Conservation (phyloP, 2,797 vertebrate genomes). For the Cynopterus sphinx region DNA sequence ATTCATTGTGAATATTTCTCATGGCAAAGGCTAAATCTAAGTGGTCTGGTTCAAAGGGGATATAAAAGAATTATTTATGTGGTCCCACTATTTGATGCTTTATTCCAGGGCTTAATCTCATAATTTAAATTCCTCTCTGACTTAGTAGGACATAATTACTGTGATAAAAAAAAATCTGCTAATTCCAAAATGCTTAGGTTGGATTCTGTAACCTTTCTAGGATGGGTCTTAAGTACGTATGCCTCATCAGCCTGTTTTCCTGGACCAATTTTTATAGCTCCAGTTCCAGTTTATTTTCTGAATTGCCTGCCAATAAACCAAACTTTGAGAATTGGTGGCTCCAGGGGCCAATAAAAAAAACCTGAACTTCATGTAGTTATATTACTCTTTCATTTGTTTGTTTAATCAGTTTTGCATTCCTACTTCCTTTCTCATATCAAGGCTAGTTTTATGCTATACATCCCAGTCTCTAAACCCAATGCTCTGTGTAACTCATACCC, state of each 20-base stretch:
- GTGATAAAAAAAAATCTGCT: background rate
- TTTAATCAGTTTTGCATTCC: background rate
- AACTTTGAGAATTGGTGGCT: background rate
- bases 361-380: background rate
- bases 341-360: background rate
- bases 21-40: background rate
- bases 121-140: background rate
- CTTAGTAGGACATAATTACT: background rate
- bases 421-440: background rate
- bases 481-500: background rate
- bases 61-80: slow-evolving; percentile 28
- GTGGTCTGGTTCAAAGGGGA: background rate
- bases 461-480: background rate
- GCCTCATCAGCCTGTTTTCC: background rate
- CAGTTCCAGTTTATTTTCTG: background rate
- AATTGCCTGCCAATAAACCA: background rate
- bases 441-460: background rate
- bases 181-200: background rate
- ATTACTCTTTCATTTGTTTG: background rate
- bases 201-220: background rate
- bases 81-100: background rate
- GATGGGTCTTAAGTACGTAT: background rate
- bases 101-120: background rate
- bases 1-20: background rate
- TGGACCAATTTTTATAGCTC: background rate